phyloP scores from a whole-genome alignment of 2,888 invertebrate genomes.

The Sinhomidia bicolor region DNA sequence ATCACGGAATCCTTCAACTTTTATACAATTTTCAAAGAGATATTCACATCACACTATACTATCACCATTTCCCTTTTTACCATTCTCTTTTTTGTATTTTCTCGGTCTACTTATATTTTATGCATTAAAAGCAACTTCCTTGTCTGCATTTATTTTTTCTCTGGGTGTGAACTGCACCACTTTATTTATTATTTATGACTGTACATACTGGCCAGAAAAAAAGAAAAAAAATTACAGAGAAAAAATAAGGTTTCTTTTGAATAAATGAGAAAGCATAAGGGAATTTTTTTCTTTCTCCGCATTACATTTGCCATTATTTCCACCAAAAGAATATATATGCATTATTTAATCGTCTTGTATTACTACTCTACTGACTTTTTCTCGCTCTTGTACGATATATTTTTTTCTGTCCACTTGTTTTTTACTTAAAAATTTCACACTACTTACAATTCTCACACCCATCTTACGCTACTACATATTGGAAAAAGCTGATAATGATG shows the following conservation, averaged over 20 bases:
- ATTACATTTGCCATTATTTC: neutral
- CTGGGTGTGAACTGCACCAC: conserved; percentile 3
- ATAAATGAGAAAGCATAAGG: neutral
- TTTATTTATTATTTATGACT: conserved; percentile 31
- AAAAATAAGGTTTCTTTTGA: conserved; percentile 1
- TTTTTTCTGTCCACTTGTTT: neutral
- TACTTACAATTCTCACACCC: conserved; percentile 20
- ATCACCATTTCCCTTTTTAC: neutral
- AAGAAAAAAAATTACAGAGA: neutral
- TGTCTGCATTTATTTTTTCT: neutral
- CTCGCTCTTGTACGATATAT: too few relatives aligned
- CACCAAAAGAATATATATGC: neutral
- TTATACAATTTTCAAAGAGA: neutral
- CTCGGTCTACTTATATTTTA: conserved; percentile 8
- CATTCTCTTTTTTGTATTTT: too few relatives aligned
- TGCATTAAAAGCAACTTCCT: conserved; percentile 12
- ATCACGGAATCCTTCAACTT: neutral
- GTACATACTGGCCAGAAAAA: neutral
- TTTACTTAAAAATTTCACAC: conserved; percentile 23
- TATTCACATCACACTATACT: neutral
- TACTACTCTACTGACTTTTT: too few relatives aligned
- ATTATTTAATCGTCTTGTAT: neutral
- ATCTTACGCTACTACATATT: neutral
- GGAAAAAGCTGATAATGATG: neutral
- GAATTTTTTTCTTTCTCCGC: neutral